Evolutionary conservation across 2,113 vertebrate genomes (phyloP), one percentile per base, ranked within the genome.

Genomic region (Mormyrus iriodes): DNA sequence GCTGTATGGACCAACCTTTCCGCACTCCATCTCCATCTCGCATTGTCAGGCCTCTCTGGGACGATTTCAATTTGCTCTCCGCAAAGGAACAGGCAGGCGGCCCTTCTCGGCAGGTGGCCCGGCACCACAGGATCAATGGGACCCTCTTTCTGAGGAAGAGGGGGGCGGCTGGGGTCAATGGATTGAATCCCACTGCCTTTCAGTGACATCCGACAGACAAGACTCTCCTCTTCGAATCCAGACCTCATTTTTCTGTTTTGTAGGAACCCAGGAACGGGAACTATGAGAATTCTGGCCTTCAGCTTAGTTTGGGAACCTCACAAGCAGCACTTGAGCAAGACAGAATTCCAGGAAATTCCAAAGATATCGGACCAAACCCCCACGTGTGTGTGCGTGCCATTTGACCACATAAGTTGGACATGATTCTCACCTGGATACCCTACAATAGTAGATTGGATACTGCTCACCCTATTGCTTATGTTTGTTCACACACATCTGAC

Each of bases 101-200:
- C 65, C 46, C 13, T 8, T 53, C 88, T 7, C 31, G 0, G 19
- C 3, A 31, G 73, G 35, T 15, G 35, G 21, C 88, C 51, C 13
- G 21, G 10, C 39, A 35, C 31, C n/a, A 31, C 2, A 3, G 73
- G 82, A 82, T 88, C 88, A 83, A 88, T 88, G 49, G 76, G 88
- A 52, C 48, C 42, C 88, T 53, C 46, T 10, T 83, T 44, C 52
- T 24, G 27, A 65, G 31, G 17, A 61, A 55, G 88, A 4, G 73
- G 5, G 35, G 88, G 88, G 79, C 73, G 27, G 35, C 27, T 48
- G 3, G 52, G 88, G 88, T 88, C 31, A 73, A 35, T 35, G 6
- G 48, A 83, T 52, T 55, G 88, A 83, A 39, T 83, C 35, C 88
- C 21, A 4, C 49, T 31, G 46, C 69, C 88, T 42, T 88, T 88